Evolutionary conservation across 2,888 invertebrate genomes (phyloP).

Genomic region (Chymomyza procnemis): DNA sequence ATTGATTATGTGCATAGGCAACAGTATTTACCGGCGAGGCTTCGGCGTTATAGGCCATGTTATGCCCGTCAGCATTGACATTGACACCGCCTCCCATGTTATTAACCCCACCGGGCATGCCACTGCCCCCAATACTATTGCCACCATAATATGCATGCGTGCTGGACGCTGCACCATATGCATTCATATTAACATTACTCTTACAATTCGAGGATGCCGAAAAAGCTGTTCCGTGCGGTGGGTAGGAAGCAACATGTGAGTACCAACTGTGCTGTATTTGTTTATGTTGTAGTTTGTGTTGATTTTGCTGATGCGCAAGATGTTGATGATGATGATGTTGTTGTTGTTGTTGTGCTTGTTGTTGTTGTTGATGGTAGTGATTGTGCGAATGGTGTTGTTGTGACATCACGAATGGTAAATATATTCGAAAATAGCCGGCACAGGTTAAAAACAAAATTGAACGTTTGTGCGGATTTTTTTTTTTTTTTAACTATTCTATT

Average conservation of each 20-base stretch:
- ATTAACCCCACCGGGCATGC: background rate
- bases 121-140: background rate
- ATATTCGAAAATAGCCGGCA: conserved; percentile 33
- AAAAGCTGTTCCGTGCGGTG: conserved; percentile 44
- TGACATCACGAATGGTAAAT: conserved; percentile 59
- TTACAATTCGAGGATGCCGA: conserved; percentile 49
- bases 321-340: conserved; percentile 33
- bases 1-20: conserved; percentile 69
- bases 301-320: conserved; percentile 21
- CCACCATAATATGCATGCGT: conserved; percentile 50
- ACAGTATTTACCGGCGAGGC: conserved; percentile 46
- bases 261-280: conserved; percentile 56
- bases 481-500: conserved; percentile 27
- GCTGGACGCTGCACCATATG: conserved; percentile 28
- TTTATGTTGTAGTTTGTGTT: conserved; percentile 35
- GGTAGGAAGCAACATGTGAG: conserved; percentile 73
- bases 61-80: conserved; percentile 4
- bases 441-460: background rate
- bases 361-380: background rate
- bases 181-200: conserved; percentile 3
- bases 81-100: background rate
- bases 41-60: conserved; percentile 65
- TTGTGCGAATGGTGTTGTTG: conserved; percentile 38
- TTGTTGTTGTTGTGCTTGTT: conserved; percentile 17
- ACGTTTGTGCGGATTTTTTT: background rate